Percentiles rank a stretch among this genome's conserved stretches.
Evolutionary conservation across 2,888 invertebrate species (phyloP).

Genomic region (Ametastegia equiseti): DNA sequence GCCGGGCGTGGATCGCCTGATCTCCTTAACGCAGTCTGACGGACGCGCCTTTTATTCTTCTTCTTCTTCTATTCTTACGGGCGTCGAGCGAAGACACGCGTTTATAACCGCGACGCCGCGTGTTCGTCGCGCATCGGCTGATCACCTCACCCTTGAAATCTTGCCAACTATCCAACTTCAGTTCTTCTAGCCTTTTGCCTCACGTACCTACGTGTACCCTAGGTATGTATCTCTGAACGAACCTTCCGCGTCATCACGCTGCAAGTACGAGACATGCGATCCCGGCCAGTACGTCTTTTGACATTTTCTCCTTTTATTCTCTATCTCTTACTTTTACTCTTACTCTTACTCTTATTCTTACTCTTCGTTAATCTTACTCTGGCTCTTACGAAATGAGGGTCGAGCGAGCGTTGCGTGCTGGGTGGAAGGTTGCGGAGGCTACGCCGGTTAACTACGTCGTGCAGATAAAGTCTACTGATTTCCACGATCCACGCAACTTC

Average conservation of each 20-base stretch:
- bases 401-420: constrained; percentile 28
- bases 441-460: constrained; percentile 27
- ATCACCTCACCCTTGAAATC: constrained; percentile 38
- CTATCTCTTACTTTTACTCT: no score
- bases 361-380: not conserved
- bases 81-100: not conserved
- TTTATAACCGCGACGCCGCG: not conserved
- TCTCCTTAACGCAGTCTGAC: constrained; percentile 10
- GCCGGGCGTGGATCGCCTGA: not conserved
- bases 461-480: constrained; percentile 17
- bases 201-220: not conserved
- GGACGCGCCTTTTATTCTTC: constrained; percentile 21
- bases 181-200: not conserved
- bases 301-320: not conserved
- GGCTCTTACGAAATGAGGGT: constrained; percentile 40
- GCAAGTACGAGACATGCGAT: not conserved
- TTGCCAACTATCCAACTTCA: constrained; percentile 29
- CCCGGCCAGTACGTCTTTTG: not conserved
- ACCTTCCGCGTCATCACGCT: not conserved
- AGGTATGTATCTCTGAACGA: no score
- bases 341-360: no score
- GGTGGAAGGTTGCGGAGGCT: constrained; percentile 43
- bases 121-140: constrained; percentile 40
- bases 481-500: not conserved
- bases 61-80: constrained; percentile 30